These are phyloP conservation scores for Chitala chitala DNA, from an alignment of 2,113 vertebrate species.

Conservation along the genomic window DNA sequence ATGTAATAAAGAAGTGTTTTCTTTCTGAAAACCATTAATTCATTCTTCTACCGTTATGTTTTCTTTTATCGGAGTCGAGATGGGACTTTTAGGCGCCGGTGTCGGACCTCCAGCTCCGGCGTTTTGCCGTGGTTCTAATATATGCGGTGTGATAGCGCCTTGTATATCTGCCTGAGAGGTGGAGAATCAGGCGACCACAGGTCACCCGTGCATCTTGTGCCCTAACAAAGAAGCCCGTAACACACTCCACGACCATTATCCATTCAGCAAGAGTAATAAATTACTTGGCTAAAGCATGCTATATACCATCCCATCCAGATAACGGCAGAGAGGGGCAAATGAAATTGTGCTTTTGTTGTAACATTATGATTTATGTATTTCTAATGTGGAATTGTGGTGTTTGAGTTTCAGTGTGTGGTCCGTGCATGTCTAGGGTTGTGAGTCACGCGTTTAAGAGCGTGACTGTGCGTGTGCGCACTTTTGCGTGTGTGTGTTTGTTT, in stretches of 20 bases:
- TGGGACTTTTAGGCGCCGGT: conserved; percentile 20
- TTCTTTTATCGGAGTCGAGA: background rate
- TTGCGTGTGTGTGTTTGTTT: background rate
- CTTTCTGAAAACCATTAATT: background rate
- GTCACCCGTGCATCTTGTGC: conserved; percentile 67
- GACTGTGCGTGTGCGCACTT: conserved; percentile 13
- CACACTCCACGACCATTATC: conserved; percentile 84
- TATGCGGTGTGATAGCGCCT: conserved; percentile 63
- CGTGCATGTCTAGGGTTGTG: conserved; percentile 21
- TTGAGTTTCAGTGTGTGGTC: conserved; percentile 29
- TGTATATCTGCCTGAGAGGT: conserved; percentile 73
- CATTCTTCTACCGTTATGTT: background rate
- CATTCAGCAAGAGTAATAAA: conserved; percentile 95
- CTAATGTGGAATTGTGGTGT: conserved; percentile 75
- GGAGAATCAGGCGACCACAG: conserved; percentile 69
- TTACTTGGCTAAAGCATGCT: conserved; percentile 78
- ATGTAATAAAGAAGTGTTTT: no score
- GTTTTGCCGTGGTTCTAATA: conserved; percentile 63
- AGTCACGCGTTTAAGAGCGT: background rate
- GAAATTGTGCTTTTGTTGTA: conserved; percentile 98
- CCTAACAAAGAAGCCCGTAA: conserved; percentile 79
- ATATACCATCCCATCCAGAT: conserved; percentile 83
- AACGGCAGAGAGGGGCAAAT: conserved; percentile 93
- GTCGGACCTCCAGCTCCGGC: conserved; percentile 53
- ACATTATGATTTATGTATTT: conserved; percentile 99